These are phyloP conservation scores for Therioaphis trifolii DNA, from an alignment of 2,888 invertebrate species.

Conservation along the genomic window DNA sequence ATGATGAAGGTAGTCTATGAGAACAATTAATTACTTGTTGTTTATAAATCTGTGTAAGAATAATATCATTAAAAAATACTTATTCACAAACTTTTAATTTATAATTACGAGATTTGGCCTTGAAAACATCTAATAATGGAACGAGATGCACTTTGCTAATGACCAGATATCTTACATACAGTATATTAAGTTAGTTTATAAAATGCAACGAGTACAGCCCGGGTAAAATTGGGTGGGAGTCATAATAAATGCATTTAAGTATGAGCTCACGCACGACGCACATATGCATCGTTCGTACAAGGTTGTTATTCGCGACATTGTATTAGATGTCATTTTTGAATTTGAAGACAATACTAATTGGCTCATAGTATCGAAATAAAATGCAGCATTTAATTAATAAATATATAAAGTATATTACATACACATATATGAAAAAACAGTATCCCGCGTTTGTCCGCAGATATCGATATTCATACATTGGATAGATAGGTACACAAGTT, in stretches of 20 bases:
- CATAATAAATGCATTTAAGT: conserved; percentile 16
- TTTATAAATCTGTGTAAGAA: too few relatives aligned
- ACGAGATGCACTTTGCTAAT: background rate
- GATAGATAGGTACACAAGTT: background rate
- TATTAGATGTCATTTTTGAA: conserved; percentile 32
- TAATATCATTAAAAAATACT: background rate
- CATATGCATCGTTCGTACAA: conserved; percentile 7
- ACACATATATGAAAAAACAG: background rate
- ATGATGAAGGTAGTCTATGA: too few relatives aligned
- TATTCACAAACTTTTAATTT: background rate
- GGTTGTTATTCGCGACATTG: background rate
- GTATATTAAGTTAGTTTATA: background rate
- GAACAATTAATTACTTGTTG: too few relatives aligned
- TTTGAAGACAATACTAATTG: conserved; percentile 43
- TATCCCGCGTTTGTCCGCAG: background rate
- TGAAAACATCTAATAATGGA: conserved; percentile 28
- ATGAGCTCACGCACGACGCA: background rate
- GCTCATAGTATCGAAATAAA: background rate
- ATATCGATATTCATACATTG: background rate
- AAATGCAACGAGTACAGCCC: conserved; percentile 13
- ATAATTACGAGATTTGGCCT: background rate
- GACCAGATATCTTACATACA: background rate
- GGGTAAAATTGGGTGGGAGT: background rate
- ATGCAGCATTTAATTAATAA: background rate
- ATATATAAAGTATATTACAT: background rate